Base-by-base conservation (phyloP, 2,888 invertebrate genomes). In the Digitonthophagus gazella region DNA sequence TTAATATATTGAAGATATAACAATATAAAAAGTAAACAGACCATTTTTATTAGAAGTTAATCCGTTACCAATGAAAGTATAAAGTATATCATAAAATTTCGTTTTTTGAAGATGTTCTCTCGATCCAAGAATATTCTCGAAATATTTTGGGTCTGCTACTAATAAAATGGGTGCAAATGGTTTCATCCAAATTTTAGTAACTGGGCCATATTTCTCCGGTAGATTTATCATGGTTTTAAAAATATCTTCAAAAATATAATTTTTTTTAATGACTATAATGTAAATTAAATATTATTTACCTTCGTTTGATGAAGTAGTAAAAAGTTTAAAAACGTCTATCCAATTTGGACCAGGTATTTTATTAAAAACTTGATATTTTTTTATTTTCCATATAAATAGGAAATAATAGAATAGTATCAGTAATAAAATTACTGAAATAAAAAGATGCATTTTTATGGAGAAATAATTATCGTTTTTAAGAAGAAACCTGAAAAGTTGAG, bases 91-190 rank as follows among this genome's bases (percentile, higher is more conserved):
- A 8, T 61, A 61, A 8, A 20, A 1, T 19, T 61, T 20, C 0
- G 19, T 61, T 61, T 19, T 61, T 1, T 61, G 19, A 4, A 61
- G 2, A 61, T 18, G 14, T 61, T 18, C 19, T 61, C 18, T 61
- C 1, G 16, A 11, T 20, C 19, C 20, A 14, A 61, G 18, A 8
- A 61, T 61, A 3, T 15, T 6, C 18, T 61, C 18, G 18, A 61
- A 61, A 14, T 61, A 61, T 61, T 61, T 61, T 61, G 61, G 61
- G 1, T 61, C 61, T 1, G 61, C n/a, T 61, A 61, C 19, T n/a
- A 61, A 8, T 19, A 61, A 11, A 11, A 20, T n/a, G 1, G 61
- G 61, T 1, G 18, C 18, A 61, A 61, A 19, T 15, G 61, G 61
- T 61, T 61, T 61, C 8, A 61, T n/a, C 61, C 61, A 61, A 6